phyloP scores from a whole-genome alignment of 2,797 vertebrate genomes.

The Bradypus variegatus region DNA sequence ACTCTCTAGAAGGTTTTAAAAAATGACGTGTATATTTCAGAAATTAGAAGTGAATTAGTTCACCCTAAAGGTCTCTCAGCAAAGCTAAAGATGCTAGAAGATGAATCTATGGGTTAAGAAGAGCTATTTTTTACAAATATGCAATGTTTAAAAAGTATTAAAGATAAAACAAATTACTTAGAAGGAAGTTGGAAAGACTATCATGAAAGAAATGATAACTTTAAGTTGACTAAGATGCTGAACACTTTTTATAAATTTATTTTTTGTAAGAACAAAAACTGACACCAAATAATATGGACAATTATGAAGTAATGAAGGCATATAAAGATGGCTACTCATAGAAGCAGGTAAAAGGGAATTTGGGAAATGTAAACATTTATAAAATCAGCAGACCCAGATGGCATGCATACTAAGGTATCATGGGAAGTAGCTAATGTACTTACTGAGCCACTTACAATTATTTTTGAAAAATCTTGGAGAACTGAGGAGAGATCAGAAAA shows the following conservation, averaged over 20 bases:
- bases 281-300: constrained; percentile 48
- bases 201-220: constrained; percentile 20
- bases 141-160: constrained; percentile 3
- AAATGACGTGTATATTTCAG: background rate
- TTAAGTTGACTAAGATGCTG: background rate
- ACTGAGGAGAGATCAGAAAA: constrained; percentile 65
- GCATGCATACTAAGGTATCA: constrained; percentile 44
- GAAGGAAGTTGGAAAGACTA: constrained; percentile 14
- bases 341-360: constrained; percentile 43
- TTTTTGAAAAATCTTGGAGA: constrained; percentile 62
- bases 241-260: background rate
- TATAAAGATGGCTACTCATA: constrained; percentile 37
- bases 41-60: constrained; percentile 22
- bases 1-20: background rate
- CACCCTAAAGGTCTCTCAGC: background rate
- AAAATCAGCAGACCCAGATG: constrained; percentile 39
- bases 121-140: background rate
- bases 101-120: background rate
- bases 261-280: constrained; percentile 42
- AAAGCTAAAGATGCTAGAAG: background rate
- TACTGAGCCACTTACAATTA: constrained; percentile 60
- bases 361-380: constrained; percentile 49
- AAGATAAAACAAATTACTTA: constrained; percentile 18
- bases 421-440: constrained; percentile 52
- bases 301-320: constrained; percentile 52